phyloP scores from a whole-genome alignment of 1,140 invertebrate species.

The Zeugodacus cucurbitae region DNA sequence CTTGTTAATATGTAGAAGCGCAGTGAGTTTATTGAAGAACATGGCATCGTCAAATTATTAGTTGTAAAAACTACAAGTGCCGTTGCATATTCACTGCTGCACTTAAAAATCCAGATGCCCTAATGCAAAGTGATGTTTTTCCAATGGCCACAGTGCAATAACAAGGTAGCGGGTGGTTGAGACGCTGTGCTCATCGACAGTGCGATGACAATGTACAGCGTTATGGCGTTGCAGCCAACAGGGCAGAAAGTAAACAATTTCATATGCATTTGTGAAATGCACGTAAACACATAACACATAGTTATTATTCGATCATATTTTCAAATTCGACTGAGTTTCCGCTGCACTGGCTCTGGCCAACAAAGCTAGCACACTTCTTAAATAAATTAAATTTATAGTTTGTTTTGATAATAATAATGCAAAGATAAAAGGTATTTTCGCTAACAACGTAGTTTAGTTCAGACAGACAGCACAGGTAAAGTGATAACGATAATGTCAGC shows the following conservation, averaged over 20 bases:
- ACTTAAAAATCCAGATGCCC: slow-evolving; percentile 31
- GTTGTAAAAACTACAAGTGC: not conserved
- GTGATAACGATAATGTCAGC: not conserved
- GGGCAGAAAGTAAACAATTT: slow-evolving; percentile 21
- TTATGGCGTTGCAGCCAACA: not conserved
- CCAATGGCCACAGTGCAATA: not conserved
- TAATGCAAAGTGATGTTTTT: slow-evolving; percentile 16
- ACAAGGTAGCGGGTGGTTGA: not conserved
- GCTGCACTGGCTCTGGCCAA: not conserved
- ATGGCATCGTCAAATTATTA: not conserved
- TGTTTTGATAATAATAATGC: not conserved
- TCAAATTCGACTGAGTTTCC: not conserved
- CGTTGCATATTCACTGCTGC: not conserved
- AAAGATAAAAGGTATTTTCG: not conserved
- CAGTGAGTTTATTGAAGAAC: no score
- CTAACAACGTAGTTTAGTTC: not conserved
- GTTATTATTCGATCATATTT: not conserved
- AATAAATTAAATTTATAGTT: not conserved
- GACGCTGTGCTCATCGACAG: not conserved
- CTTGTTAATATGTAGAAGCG: not conserved
- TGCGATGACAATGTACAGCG: not conserved
- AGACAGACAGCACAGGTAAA: not conserved
- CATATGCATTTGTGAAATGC: not conserved
- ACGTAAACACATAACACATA: not conserved
- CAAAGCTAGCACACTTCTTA: not conserved